Evolutionary conservation across 2,113 vertebrate species (phyloP).

Genomic region (Percopsis transmontana): DNA sequence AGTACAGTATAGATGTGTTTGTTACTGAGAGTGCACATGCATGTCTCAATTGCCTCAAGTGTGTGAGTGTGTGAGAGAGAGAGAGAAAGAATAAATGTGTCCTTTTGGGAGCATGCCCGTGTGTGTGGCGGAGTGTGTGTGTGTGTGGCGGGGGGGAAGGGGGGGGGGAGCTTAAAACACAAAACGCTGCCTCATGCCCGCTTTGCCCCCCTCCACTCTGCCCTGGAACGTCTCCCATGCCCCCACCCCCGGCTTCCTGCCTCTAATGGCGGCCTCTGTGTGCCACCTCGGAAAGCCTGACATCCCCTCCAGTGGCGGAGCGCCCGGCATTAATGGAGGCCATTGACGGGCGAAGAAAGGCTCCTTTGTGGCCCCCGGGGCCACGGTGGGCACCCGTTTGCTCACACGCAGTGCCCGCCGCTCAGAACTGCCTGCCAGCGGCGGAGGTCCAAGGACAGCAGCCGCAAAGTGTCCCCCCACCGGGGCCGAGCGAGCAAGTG

Average conservation of each 20-base stretch:
- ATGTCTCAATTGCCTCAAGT: background rate
- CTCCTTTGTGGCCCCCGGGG: slow-evolving; percentile 73
- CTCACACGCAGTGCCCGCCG: slow-evolving; percentile 62
- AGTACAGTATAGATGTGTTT: background rate
- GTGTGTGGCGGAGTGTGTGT: slow-evolving; percentile 21
- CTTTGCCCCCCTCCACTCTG: slow-evolving; percentile 31
- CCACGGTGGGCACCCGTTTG: slow-evolving; percentile 75
- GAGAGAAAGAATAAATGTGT: slow-evolving; percentile 41
- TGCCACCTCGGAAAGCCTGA: slow-evolving; percentile 78
- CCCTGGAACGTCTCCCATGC: slow-evolving; percentile 72
- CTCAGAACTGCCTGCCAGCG: slow-evolving; percentile 78
- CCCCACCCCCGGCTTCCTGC: slow-evolving; percentile 77
- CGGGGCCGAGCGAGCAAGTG: slow-evolving; percentile 64
- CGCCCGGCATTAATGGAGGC: slow-evolving; percentile 76
- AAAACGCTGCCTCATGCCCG: slow-evolving; percentile 65
- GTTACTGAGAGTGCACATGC: background rate
- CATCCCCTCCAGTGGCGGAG: slow-evolving; percentile 75
- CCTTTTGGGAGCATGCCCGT: slow-evolving; percentile 26
- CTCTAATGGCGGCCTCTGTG: slow-evolving; percentile 77
- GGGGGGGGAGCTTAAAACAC: slow-evolving; percentile 40
- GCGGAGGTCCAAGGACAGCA: slow-evolving; percentile 77
- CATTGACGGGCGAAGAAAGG: slow-evolving; percentile 80
- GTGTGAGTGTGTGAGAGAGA: background rate
- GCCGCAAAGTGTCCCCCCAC: slow-evolving; percentile 73
- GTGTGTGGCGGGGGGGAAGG: slow-evolving; percentile 8